phyloP scores from a whole-genome alignment of 2,888 invertebrate genomes.

The Tineola bisselliella region DNA sequence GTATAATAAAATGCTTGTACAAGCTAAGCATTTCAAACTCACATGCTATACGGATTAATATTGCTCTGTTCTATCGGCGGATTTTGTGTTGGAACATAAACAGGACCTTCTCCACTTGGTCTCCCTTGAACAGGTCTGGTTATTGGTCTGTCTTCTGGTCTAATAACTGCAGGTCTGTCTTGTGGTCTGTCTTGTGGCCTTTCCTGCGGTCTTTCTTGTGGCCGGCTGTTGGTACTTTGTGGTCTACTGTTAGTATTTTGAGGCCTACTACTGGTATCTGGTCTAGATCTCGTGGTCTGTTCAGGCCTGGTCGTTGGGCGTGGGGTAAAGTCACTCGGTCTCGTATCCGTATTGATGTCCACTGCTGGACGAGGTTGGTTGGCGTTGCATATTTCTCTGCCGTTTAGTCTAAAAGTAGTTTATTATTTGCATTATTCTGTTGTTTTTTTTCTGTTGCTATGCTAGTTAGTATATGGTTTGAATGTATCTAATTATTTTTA shows the following conservation, averaged over 20 bases:
- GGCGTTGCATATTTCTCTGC: constrained; percentile 67
- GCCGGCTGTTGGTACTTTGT: neutral
- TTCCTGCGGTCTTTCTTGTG: constrained; percentile 8
- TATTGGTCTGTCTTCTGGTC: constrained; percentile 29
- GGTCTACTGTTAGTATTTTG: neutral
- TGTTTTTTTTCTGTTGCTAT: too few relatives aligned
- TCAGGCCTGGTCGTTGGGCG: neutral
- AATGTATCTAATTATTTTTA: too few relatives aligned
- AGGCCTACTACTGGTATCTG: neutral
- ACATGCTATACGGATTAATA: constrained; percentile 43
- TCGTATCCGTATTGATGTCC: constrained; percentile 25
- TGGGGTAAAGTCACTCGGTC: neutral
- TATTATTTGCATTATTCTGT: neutral
- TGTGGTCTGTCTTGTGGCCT: constrained; percentile 11
- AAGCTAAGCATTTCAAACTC: constrained; percentile 24
- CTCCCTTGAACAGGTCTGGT: constrained; percentile 34
- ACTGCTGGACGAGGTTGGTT: constrained; percentile 34
- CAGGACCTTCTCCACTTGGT: constrained; percentile 35
- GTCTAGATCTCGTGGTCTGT: neutral
- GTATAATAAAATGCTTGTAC: neutral
- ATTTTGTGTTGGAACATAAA: constrained; percentile 37
- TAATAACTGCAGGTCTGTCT: constrained; percentile 22
- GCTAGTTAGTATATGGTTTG: too few relatives aligned
- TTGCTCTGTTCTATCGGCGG: constrained; percentile 27
- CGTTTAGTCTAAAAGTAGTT: constrained; percentile 49